Base-by-base conservation (phyloP, 64 coral and sea anemone genomes). In the Acropora yongei region DNA sequence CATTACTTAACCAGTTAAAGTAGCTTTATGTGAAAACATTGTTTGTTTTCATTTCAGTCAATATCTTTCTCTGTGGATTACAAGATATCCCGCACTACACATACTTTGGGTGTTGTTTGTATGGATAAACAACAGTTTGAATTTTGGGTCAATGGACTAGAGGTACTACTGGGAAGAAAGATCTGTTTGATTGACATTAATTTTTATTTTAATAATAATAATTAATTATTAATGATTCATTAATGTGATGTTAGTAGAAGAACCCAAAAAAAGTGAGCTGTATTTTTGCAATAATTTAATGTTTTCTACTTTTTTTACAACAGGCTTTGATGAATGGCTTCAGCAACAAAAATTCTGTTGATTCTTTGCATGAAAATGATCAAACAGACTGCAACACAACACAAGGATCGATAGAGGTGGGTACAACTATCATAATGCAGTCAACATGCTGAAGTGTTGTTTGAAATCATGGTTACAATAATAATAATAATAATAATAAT, bases 1-100 rank as follows among this genome's bases (percentile, higher is more conserved):
- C 30, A 30, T 30, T 30, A 30, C 30, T 30, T 30, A 30, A 63
- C 0, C 60, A 63, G 3, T 14, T 0, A 63, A 63, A 14, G 60
- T 63, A 12, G 16, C 60, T 14, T 7, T 12, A 13, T 63, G 8
- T 1, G 11, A 3, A 55, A 55, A 1, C 51, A 55, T 3, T 63
- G 11, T 12, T 63, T 63, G 8, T 63, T 63, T 63, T 63, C 60
- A 13, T 94, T 91, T 46, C 71, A 97, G 95, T 91, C 90, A 9
- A 68, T 97, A 40, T 97, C 95, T 40, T 97, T 97, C 79, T 97
- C 95, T 53, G 88, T 97, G 80, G 42, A 91, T 8, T 97, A 97
- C 60, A 91, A 90, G 39, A 86, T 90, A 45, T 75, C 89, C 45
- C 86, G 87, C 73, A 85, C 83, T 66, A 76, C 58, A 8, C 80